phyloP scores from a whole-genome alignment of 2,888 invertebrate species.

The Helleia helle region DNA sequence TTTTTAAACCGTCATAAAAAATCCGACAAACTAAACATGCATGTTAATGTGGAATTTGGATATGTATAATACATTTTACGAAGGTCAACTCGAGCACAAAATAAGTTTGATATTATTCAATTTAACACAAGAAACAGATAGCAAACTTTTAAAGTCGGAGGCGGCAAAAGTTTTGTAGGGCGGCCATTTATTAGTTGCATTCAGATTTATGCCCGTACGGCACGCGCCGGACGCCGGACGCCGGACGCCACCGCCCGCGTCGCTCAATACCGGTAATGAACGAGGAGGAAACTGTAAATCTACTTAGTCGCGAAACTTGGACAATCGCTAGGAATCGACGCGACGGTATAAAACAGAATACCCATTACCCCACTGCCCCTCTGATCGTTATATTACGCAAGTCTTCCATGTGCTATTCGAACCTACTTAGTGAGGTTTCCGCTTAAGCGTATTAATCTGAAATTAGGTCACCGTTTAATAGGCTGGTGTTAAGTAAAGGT shows the following conservation, averaged over 20 bases:
- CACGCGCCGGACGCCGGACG: slow-evolving; percentile 29
- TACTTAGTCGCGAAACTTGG: slow-evolving; percentile 62
- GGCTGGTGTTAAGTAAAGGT: slow-evolving; percentile 57
- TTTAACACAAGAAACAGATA: slow-evolving; percentile 6
- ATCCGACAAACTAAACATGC: too few species aligned
- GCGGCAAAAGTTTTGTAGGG: slow-evolving; percentile 43
- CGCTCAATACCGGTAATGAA: slow-evolving; percentile 69
- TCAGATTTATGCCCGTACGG: slow-evolving; percentile 61
- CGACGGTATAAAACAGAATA: slow-evolving; percentile 49
- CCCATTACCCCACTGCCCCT: slow-evolving; percentile 43
- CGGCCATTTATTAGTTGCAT: slow-evolving; percentile 54
- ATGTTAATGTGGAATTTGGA: too few species aligned
- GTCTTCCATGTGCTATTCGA: slow-evolving; percentile 57
- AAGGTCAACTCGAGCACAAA: not conserved
- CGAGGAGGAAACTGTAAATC: slow-evolving; percentile 72
- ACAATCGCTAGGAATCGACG: slow-evolving; percentile 53
- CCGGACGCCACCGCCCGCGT: slow-evolving; percentile 27
- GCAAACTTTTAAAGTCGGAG: slow-evolving; percentile 41
- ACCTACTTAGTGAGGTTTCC: slow-evolving; percentile 72
- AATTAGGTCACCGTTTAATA: slow-evolving; percentile 70
- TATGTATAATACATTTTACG: not conserved
- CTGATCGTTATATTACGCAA: slow-evolving; percentile 32
- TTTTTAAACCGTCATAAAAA: too few species aligned
- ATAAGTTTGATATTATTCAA: not conserved
- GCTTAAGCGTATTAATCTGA: slow-evolving; percentile 70